phyloP scores from a whole-genome alignment of 2,113 vertebrate species.

The Etheostoma cragini region DNA sequence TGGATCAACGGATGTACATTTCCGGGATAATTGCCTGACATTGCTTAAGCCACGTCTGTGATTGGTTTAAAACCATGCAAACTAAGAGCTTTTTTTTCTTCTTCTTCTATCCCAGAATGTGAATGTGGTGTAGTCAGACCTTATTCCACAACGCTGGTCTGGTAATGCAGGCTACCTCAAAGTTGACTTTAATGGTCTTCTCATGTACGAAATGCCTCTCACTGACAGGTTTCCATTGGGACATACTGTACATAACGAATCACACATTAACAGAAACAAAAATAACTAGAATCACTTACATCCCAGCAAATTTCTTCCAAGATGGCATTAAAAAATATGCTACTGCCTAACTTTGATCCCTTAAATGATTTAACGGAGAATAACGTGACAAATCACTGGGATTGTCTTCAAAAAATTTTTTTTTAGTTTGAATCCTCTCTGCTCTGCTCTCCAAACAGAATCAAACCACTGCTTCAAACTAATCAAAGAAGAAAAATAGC shows the following conservation, averaged over 20 bases:
- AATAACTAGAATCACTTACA: background rate
- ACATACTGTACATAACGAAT: slow-evolving; percentile 5
- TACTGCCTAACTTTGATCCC: background rate
- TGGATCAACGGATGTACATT: no score
- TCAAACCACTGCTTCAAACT: background rate
- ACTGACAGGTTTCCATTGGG: background rate
- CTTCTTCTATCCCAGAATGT: no score
- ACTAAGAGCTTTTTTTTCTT: no score
- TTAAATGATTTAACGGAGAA: background rate
- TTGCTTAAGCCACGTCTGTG: no score
- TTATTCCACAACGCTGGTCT: no score
- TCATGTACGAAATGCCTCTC: background rate
- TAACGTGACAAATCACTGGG: background rate
- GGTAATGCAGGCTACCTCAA: background rate
- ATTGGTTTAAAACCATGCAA: no score
- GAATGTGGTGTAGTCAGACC: no score
- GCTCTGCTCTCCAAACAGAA: background rate
- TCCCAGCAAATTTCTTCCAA: background rate
- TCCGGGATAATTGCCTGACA: no score
- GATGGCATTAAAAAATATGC: background rate
- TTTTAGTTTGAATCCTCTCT: background rate
- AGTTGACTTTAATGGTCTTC: slow-evolving; percentile 2
- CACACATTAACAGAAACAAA: background rate
- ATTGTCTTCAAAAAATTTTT: background rate
- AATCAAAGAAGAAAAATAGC: background rate